Conservation (phyloP, 1,140 invertebrate genomes). For the Marisa cornuarietis region DNA sequence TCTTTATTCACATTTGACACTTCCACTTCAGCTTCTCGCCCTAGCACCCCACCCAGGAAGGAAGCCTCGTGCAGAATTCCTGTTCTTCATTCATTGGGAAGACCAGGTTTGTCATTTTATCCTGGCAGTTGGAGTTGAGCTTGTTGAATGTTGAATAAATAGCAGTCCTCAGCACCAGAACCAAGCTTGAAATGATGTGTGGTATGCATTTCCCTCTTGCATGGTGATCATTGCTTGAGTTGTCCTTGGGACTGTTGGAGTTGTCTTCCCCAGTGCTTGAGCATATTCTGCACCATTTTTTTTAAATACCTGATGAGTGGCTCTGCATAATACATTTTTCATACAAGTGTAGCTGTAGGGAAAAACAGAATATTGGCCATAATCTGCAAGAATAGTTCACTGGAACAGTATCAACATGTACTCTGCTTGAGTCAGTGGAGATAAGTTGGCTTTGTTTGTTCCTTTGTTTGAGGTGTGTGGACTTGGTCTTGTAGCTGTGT, state of each 20-base stretch:
- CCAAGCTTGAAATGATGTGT: neutral
- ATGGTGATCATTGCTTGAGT: neutral
- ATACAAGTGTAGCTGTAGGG: no score
- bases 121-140: neutral
- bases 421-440: no score
- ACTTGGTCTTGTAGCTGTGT: no score
- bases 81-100: constrained; percentile 24
- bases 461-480: no score
- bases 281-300: no score
- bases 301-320: no score
- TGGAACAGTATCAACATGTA: no score
- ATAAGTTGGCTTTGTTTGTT: no score
- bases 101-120: constrained; percentile 24
- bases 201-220: neutral
- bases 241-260: neutral
- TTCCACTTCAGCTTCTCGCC: constrained; percentile 19
- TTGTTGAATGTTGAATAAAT: neutral
- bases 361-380: no score
- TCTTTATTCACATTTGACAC: neutral
- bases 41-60: constrained; percentile 31
- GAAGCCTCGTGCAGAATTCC: constrained; percentile 27
- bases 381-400: no score
- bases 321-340: no score
- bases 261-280: no score
- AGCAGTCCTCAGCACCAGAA: neutral